Percentiles rank a stretch among this genome's conserved stretches.
phyloP scores from a whole-genome alignment of 1,140 invertebrate species.

The Macrobrachium nipponense region DNA sequence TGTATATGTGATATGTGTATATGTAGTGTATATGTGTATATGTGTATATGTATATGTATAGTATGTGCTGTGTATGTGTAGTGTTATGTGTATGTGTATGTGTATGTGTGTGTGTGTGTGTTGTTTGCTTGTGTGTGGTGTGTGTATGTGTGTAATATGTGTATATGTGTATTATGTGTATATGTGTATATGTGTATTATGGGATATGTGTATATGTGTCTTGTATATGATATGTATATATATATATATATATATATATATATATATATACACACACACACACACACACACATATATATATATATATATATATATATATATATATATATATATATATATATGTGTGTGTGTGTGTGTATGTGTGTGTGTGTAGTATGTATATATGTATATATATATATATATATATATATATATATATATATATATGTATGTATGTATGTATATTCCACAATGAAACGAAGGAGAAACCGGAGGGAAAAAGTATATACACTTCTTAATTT shows the following conservation, averaged over 20 bases:
- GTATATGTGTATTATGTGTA: too few species aligned
- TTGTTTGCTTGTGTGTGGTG: too few species aligned
- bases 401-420: neutral
- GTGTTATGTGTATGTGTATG: too few species aligned
- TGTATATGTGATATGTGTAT: neutral
- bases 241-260: conserved; percentile 16
- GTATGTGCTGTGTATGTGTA: too few species aligned
- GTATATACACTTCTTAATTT: too few species aligned
- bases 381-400: neutral
- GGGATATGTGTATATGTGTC: too few species aligned
- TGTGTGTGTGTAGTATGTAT: neutral
- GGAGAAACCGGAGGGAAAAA: too few species aligned
- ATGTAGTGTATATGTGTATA: neutral
- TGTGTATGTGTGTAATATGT: too few species aligned
- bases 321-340: conserved; percentile 17
- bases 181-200: too few species aligned
- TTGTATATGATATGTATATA: neutral
- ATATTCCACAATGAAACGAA: neutral
- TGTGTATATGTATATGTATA: neutral
- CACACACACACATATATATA: neutral
- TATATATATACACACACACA: conserved; percentile 2
- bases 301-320: conserved; percentile 7
- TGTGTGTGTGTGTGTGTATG: too few species aligned
- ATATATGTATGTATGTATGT: neutral
- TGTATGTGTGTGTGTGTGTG: too few species aligned